Evolutionary conservation across 2,888 invertebrate species (phyloP).

Genomic region (Acleris literana): DNA sequence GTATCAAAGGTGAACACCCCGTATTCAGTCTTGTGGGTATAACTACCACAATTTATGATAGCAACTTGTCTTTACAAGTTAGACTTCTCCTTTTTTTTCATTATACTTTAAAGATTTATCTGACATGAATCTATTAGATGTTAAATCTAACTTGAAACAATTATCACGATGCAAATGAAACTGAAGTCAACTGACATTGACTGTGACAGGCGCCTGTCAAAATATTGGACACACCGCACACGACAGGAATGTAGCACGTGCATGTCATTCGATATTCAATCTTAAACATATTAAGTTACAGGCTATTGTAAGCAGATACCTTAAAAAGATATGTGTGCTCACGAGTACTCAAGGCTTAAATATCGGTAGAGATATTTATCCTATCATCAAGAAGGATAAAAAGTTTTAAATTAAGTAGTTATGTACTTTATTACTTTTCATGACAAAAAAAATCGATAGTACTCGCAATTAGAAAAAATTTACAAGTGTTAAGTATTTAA

Average conservation of each 20-base stretch:
- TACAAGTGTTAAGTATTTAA: too few species aligned
- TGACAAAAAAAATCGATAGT: neutral
- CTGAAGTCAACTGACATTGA: conserved; percentile 45
- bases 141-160: conserved; percentile 14
- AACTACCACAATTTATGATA: too few species aligned
- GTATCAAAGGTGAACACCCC: too few species aligned
- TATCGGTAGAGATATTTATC: conserved; percentile 9
- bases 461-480: neutral
- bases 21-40: too few species aligned
- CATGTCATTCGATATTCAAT: conserved; percentile 6
- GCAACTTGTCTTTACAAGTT: too few species aligned
- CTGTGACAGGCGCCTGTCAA: conserved; percentile 70
- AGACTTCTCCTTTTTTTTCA: too few species aligned
- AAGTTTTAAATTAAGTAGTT: too few species aligned
- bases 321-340: conserved; percentile 10
- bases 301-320: neutral
- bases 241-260: conserved; percentile 32
- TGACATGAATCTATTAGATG: neutral
- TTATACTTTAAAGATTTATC: conserved; percentile 3
- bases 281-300: conserved; percentile 12
- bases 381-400: neutral
- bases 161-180: conserved; percentile 20
- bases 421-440: neutral
- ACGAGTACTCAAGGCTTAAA: conserved; percentile 18
- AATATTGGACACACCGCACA: conserved; percentile 62